Percentiles rank a stretch among this genome's conserved stretches.
Conservation (phyloP, 1,140 invertebrate genomes). For the Procambarus virginalis region DNA sequence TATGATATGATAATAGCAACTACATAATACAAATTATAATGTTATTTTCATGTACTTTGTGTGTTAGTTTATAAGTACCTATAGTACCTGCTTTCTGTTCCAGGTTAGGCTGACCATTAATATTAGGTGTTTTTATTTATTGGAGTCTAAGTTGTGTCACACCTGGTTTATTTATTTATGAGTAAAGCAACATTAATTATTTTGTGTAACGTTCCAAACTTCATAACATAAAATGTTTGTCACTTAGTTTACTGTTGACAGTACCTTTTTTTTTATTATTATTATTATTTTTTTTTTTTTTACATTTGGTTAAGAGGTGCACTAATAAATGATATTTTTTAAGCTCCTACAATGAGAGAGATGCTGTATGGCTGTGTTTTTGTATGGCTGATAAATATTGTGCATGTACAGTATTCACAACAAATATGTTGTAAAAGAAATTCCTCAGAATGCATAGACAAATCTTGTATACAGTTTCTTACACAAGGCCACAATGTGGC, state of each 20-base stretch:
- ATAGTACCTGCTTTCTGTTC: not conserved
- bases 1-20: constrained; percentile 2
- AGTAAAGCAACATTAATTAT: not conserved
- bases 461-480: constrained; percentile 2
- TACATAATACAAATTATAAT: not conserved
- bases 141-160: not conserved
- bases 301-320: not conserved
- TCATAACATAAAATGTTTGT: not conserved
- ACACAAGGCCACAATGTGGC: not conserved
- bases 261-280: not conserved
- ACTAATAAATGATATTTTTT: not conserved
- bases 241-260: not conserved
- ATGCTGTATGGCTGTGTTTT: not conserved
- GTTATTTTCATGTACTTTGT: not conserved
- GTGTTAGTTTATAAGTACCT: not conserved
- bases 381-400: not conserved
- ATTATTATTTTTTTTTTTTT: not conserved
- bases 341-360: not conserved
- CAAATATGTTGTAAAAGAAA: not conserved
- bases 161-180: not conserved
- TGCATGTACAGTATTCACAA: constrained; percentile 8
- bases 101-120: not conserved
- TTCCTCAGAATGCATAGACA: not conserved
- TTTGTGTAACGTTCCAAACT: not conserved
- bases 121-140: not conserved